A percentile compares a stretch with the other conserved stretches of the same genome.
Conservation (phyloP, 2,888 invertebrate genomes). For the Cephus pulcher region DNA sequence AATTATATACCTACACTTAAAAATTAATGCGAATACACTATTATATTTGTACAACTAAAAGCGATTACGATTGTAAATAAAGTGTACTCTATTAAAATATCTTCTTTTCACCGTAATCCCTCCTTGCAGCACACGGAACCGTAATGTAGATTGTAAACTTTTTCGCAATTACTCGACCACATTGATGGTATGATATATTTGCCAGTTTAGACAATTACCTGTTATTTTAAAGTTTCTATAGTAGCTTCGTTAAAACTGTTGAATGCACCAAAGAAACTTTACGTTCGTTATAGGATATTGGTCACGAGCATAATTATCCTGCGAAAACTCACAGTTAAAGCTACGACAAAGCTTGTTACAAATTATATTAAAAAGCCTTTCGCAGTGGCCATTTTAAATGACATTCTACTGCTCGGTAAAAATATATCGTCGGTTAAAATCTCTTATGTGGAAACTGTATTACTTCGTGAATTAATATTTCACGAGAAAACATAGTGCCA, state of each 20-base stretch:
- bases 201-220: background rate
- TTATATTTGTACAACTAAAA: slow-evolving; percentile 48
- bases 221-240: background rate
- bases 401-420: background rate
- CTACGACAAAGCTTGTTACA: background rate
- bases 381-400: background rate
- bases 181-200: background rate
- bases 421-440: background rate
- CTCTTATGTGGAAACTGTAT: background rate
- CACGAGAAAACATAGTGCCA: background rate
- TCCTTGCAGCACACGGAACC: background rate
- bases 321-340: background rate
- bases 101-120: slow-evolving; percentile 17
- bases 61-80: slow-evolving; percentile 44
- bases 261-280: background rate
- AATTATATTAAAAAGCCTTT: background rate
- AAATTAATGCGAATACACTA: slow-evolving; percentile 21
- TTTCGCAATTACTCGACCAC: background rate
- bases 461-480: background rate
- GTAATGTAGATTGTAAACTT: background rate
- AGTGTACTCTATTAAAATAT: slow-evolving; percentile 39
- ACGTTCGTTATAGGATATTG: background rate
- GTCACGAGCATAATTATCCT: background rate
- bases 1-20: slow-evolving; percentile 25
- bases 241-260: background rate